Percentiles rank a stretch among this genome's conserved stretches.
These are phyloP conservation scores for Aethes cnicana DNA, from an alignment of 2,888 invertebrate genomes.

Conservation along the genomic window DNA sequence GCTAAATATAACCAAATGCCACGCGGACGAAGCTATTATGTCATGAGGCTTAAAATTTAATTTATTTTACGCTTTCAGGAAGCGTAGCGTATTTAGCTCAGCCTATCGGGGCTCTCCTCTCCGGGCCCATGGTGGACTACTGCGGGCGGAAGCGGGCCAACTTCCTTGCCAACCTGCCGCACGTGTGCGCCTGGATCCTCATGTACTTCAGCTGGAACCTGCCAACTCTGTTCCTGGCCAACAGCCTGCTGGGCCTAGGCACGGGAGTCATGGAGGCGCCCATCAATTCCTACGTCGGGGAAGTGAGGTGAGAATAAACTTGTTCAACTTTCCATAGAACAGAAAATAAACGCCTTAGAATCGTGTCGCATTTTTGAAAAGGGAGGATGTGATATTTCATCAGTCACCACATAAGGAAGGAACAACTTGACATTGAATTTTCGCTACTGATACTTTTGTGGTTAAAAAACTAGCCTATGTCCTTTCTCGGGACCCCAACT, in stretches of 20 bases:
- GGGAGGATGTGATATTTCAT: too few species aligned
- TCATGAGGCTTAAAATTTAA: too few species aligned
- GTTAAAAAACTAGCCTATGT: too few species aligned
- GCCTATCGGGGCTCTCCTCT: slow-evolving; percentile 79
- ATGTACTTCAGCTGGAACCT: slow-evolving; percentile 74
- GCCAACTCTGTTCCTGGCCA: slow-evolving; percentile 71
- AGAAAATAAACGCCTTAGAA: too few species aligned
- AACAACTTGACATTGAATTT: too few species aligned
- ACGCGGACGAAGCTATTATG: too few species aligned
- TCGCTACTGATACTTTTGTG: too few species aligned
- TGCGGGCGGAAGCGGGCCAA: slow-evolving; percentile 80
- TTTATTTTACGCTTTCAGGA: slow-evolving; percentile 69
- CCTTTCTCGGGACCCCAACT: too few species aligned
- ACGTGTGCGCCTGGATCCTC: slow-evolving; percentile 79
- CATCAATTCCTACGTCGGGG: slow-evolving; percentile 81
- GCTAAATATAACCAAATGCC: too few species aligned
- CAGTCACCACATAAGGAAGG: too few species aligned
- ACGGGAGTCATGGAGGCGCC: slow-evolving; percentile 84
- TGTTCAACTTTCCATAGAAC: not conserved
- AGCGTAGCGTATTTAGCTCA: slow-evolving; percentile 81
- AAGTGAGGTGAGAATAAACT: slow-evolving; percentile 68
- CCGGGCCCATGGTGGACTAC: slow-evolving; percentile 79
- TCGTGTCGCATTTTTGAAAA: too few species aligned
- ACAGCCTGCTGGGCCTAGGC: slow-evolving; percentile 77
- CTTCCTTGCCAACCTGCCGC: slow-evolving; percentile 80